Base-by-base conservation (phyloP, 2,888 invertebrate species). In the Byasa hedistus region DNA sequence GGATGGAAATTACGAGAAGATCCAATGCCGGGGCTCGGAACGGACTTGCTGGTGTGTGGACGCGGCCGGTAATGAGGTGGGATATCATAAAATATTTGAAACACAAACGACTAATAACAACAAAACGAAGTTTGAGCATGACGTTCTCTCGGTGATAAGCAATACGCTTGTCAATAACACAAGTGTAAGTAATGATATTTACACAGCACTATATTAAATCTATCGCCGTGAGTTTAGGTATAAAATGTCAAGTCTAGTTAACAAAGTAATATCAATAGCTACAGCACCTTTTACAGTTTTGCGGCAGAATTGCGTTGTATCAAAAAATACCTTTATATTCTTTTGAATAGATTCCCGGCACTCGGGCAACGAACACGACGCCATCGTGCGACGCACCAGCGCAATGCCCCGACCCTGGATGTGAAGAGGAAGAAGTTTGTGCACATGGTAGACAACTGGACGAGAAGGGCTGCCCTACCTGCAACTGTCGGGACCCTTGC, bases 21-120 rank as follows among this genome's bases (percentile, higher is more conserved):
- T 96, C 0, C 97, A 97, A 77, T 97, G 97, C 77, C 93, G 94
- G 72, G 93, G 94, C 0, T 92, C 93, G 1, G 94, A 93, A 27
- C 91, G 93, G 27, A 91, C 93, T 71, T 97, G 97, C 80, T 97
- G 97, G 97, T 97, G 97, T 80, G 96, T 97, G 0, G 95, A 97
- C 74, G 83, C 87, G 8, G 90, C 89, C 68, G 97, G 97, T 0
- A 94, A 94, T 70, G 96, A 96, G 87, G 87, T 95, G 3, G 72
- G 78, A 71, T 24, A 39, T n/a, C 24, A 23, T 39, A 39, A 39
- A 15, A 39, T 17, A 15, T 39, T 39, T 39, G 15, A 17, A 39
- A 39, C 2, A 15, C 15, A 15, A 15, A 15, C 3, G 15, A 15
- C 12, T 27, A 4, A 27, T 15, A 15, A 15, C 12, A 39, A 39